Evolutionary conservation across 2,113 vertebrate species (phyloP).

Genomic region (Hiodon tergisus): DNA sequence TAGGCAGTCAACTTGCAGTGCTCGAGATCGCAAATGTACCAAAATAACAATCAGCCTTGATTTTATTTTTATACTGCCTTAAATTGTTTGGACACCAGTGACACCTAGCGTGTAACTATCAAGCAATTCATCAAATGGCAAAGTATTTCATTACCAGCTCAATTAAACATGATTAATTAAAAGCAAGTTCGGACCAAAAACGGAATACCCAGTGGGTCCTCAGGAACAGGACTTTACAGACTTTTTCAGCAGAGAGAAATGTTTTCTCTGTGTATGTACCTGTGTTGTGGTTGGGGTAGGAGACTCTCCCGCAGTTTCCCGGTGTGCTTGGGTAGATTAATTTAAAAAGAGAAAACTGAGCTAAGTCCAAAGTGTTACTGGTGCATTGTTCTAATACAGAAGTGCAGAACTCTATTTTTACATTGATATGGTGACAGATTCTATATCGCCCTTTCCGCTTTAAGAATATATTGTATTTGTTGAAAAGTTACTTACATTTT

Average conservation of each 20-base stretch:
- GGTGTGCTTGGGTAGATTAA: neutral
- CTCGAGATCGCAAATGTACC: too few species aligned
- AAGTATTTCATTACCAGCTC: too few species aligned
- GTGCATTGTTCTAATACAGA: slow-evolving; percentile 28
- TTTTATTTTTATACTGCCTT: too few species aligned
- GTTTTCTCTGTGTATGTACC: neutral
- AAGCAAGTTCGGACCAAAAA: too few species aligned
- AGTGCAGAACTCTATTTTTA: slow-evolving; percentile 42
- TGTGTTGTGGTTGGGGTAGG: neutral
- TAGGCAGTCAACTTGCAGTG: too few species aligned
- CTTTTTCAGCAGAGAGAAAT: neutral
- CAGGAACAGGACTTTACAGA: too few species aligned
- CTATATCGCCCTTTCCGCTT: slow-evolving; percentile 37
- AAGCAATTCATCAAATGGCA: too few species aligned
- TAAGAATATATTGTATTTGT: slow-evolving; percentile 48
- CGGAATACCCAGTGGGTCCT: too few species aligned
- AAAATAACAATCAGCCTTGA: too few species aligned
- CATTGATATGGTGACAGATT: slow-evolving; percentile 34
- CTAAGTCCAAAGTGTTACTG: slow-evolving; percentile 18
- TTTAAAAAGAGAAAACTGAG: neutral
- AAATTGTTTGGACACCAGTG: too few species aligned
- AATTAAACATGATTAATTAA: too few species aligned
- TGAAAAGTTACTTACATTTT: slow-evolving; percentile 51
- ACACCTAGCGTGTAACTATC: too few species aligned
- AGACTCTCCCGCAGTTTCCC: neutral